A percentile compares a stretch with the other conserved stretches of the same genome.
phyloP scores from a whole-genome alignment of 1,140 invertebrate species.

The Lepidurus arcticus region DNA sequence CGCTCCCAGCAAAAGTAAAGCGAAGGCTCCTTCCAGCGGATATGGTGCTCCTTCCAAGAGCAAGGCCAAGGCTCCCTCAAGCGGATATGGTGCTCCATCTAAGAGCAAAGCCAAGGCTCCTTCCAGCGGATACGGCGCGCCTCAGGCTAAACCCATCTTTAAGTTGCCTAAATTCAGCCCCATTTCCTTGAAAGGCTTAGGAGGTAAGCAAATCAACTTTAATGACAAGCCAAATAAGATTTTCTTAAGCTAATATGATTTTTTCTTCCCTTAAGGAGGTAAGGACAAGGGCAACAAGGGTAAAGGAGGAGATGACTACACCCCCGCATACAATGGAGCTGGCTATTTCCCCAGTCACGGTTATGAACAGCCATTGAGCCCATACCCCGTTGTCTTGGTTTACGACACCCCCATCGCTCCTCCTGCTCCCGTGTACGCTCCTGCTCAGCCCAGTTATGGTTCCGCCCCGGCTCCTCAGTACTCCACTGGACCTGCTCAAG shows the following conservation, averaged over 20 bases:
- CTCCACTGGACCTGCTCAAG: not conserved
- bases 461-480: slow-evolving; percentile 9
- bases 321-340: slow-evolving; percentile 24
- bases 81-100: slow-evolving; percentile 32
- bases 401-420: slow-evolving; percentile 26
- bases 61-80: slow-evolving; percentile 11
- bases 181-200: slow-evolving; percentile 28
- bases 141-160: slow-evolving; percentile 31
- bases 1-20: slow-evolving; percentile 24
- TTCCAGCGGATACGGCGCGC: slow-evolving; percentile 30
- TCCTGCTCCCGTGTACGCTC: slow-evolving; percentile 16
- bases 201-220: slow-evolving; percentile 22
- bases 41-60: slow-evolving; percentile 28
- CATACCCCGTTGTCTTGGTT: slow-evolving; percentile 33
- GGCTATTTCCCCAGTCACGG: slow-evolving; percentile 34
- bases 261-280: not conserved
- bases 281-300: slow-evolving; percentile 20
- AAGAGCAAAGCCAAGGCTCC: slow-evolving; percentile 32
- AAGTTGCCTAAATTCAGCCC: slow-evolving; percentile 32
- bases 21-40: slow-evolving; percentile 24
- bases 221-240: not conserved
- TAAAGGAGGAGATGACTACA: slow-evolving; percentile 26
- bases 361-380: slow-evolving; percentile 30
- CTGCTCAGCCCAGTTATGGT: slow-evolving; percentile 20
- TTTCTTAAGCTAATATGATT: slow-evolving; percentile 11